Base-by-base conservation (phyloP, 2,888 invertebrate genomes). In the Stenolophus ochropezus region DNA sequence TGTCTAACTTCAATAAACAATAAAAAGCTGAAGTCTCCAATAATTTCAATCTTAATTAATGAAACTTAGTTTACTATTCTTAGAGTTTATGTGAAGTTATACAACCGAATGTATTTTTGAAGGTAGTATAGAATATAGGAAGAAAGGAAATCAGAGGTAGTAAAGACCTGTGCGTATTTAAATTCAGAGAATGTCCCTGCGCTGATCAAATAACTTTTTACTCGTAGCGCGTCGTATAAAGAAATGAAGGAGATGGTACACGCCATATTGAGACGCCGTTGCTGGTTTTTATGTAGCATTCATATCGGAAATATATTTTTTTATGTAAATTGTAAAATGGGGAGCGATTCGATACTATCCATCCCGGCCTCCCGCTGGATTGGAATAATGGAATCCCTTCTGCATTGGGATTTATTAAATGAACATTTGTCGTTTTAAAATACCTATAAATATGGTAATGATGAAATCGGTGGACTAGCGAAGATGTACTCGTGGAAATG, bases 251-350 rank as follows among this genome's bases (percentile, higher is more conserved):
- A 56, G 80, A 82, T 79, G 82, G 81, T 74, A 81, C 82, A 83
- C 74, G 82, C 82, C 83, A 83, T 83, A 83, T 83, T 83, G 83
- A 82, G 82, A 82, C 65, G 42, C 21, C 76, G 76, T 73, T 20
- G n/a, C n/a, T 25, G 51, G 49, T 79, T 79, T 82, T 83, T 84
- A 84, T 84, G 83, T 84, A 84, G 84, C 84, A 85, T 84, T 84
- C 84, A 85, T 85, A 85, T 85, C 84, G 84, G 85, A 84, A 85
- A 85, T 86, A 85, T 85, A 79, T 79, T 79, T 86, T 85, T 84
- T 83, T 84, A 86, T 85, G 86, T 82, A 86, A 86, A 86, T 85
- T 79, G 51, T 69, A 83, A 83, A 83, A 83, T 83, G 84, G 85
- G 83, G 73, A 23, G n/a, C 73, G 73, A 49, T 33, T 21, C 47